phyloP scores from a whole-genome alignment of 2,888 invertebrate species.

The Scaptomyza parva region DNA sequence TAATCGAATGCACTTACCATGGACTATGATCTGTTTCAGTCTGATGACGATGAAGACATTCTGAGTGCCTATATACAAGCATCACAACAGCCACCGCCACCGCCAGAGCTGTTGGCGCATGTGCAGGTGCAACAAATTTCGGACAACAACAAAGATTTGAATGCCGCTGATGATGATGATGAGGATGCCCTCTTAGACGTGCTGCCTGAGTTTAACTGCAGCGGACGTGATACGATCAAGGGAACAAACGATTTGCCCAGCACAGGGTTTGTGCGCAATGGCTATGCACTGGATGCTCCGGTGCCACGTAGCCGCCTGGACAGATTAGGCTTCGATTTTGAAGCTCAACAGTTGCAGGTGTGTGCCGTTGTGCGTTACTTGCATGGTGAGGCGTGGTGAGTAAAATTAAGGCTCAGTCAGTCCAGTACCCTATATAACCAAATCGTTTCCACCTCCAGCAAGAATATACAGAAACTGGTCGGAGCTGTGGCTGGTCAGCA shows the following conservation, averaged over 20 bases:
- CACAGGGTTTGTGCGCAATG: constrained; percentile 78
- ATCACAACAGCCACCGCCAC: constrained; percentile 61
- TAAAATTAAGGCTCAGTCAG: not conserved
- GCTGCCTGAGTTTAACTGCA: constrained; percentile 82
- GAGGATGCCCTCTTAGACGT: constrained; percentile 32
- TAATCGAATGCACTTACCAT: constrained; percentile 47
- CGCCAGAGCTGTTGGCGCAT: not conserved
- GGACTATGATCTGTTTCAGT: constrained; percentile 84
- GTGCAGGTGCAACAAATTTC: not conserved
- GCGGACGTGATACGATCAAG: constrained; percentile 77
- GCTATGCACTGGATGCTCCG: constrained; percentile 54
- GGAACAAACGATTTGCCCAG: constrained; percentile 60
- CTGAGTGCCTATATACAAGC: constrained; percentile 76
- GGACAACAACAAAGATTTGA: not conserved
- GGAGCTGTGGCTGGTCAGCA: constrained; percentile 63
- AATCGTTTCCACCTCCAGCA: constrained; percentile 54
- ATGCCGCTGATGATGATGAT: constrained; percentile 11
- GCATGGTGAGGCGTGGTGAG: constrained; percentile 80
- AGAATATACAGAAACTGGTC: constrained; percentile 79
- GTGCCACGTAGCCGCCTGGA: constrained; percentile 38
- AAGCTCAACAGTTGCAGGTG: constrained; percentile 58
- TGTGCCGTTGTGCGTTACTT: constrained; percentile 59
- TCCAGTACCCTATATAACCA: not conserved
- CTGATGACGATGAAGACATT: constrained; percentile 83
- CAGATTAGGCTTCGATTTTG: constrained; percentile 71